Base-by-base conservation (phyloP, 2,113 vertebrate species). In the Chiloscyllium plagiosum region DNA sequence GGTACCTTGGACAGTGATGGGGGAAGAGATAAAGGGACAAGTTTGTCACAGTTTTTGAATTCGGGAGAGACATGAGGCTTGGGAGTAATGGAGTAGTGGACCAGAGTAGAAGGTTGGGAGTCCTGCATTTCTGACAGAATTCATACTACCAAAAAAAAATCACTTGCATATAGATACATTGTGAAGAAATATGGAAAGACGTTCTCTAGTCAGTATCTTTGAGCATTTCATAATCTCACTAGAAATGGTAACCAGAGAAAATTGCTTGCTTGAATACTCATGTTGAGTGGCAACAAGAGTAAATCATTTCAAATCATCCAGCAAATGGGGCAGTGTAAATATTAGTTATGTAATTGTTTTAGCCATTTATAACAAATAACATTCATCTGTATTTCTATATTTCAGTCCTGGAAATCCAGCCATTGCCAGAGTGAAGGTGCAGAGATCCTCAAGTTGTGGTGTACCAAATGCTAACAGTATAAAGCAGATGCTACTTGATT, bases 401-500 rank as follows among this genome's bases (percentile, higher is more conserved):
- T 0, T 0, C 96, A 99, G 99, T 95, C 97, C 97, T 0, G 97
- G 97, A 10, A 98, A 97, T 96, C 98, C 98, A 0, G 96, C 97
- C 0, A 97, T 97, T 0, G 96, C 98, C 26, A 98, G 98, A 66
- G 96, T 98, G 1, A 98, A 96, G 96, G 98, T 99, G 26, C 99
- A 99, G 97, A 99, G 99, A 52, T 98, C 99, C 78, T 98, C 98
- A 96, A 99, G 98, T 97, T 99, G 98, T 0, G 99, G 99, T 0
- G 99, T 99, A n/a, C 99, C 99, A 96, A 99, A 99, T 0, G 99
- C 99, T 95, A 99, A 98, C 97, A 98, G 98, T 97, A 99, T 99
- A 97, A 99, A 99, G 96, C 99, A 99, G 97, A 99, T 99, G 99
- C 98, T 99, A 96, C 97, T 99, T 93, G 99, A 99, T 97, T 99